Evolutionary conservation across 2,797 vertebrate genomes (phyloP), one percentile per base, ranked within the genome.

Genomic region (Odontamblyopus lacepedii): DNA sequence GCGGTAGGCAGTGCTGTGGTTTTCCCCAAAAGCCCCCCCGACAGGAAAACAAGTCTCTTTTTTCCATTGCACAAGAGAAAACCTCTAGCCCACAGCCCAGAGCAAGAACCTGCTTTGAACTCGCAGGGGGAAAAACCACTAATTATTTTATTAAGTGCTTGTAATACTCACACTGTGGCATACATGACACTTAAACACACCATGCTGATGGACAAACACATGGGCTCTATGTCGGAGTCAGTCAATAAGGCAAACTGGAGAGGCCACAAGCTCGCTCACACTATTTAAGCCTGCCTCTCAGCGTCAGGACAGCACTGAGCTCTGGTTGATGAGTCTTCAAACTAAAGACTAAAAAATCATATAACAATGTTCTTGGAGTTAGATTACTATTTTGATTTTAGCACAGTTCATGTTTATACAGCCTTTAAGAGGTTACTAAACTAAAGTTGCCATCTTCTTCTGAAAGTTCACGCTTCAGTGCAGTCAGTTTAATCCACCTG

Each of bases 141-240:
- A 90, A 92, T 92, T 65, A 83, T 89, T 93, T 92, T 92, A 94
- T 92, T 90, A 94, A 92, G 89, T 93, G 87, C 86, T 87, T 85
- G 83, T 83, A 89, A 88, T 79, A 77, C 71, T 83, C 66, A 1
- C 77, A 77, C 56, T 55, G 73, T 84, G 80, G 63, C 64, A 68
- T 81, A 75, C 67, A 63, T 78, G 59, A 67, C 74, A 72, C 79
- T 82, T 67, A 80, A 77, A 80, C 72, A 76, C 81, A 85, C 72
- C 63, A 71, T 72, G 76, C 70, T 82, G 73, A 75, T 19, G 53
- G 71, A 84, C 82, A 73, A 74, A 86, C 84, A 82, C 70, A 76
- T 65, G 70, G 74, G 35, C 73, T n/a, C 30, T 6, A 8, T 59
- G 18, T 27, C 19, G 44, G 35, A 50, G 50, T 23, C 29, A 41